Percentiles rank a stretch among this genome's conserved stretches.
Evolutionary conservation across 1,140 invertebrate species (phyloP).

Genomic region (Drosophila lowei): DNA sequence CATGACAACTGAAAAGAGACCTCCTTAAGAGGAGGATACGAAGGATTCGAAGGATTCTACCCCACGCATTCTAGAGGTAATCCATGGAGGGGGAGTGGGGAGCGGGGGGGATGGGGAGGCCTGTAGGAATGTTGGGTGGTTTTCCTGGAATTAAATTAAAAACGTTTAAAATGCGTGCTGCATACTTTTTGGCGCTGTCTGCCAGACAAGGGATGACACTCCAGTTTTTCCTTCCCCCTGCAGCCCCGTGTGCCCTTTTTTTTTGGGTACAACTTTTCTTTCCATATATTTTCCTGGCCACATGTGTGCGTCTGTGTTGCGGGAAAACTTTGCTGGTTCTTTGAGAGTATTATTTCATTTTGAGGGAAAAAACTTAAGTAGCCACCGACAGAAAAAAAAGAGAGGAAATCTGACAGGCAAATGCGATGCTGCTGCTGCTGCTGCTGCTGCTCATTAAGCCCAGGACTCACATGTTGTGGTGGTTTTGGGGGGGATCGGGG

Average conservation of each 20-base stretch:
- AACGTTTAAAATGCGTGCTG: constrained; percentile 65
- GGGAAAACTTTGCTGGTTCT: constrained; percentile 5
- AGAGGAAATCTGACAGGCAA: constrained; percentile 45
- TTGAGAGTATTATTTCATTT: background rate
- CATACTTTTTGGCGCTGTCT: constrained; percentile 57
- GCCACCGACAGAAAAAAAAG: constrained; percentile 2
- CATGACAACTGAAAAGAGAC: constrained; percentile 49
- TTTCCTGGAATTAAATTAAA: constrained; percentile 52
- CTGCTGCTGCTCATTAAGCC: constrained; percentile 35
- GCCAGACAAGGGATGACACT: constrained; percentile 44
- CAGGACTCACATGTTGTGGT: background rate
- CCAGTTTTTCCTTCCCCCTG: constrained; percentile 23
- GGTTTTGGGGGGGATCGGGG: too few species aligned
- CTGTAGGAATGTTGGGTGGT: too few species aligned
- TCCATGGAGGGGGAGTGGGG: too few species aligned
- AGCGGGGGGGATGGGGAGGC: too few species aligned
- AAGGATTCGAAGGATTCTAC: constrained; percentile 22
- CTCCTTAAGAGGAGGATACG: constrained; percentile 31
- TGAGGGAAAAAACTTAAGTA: constrained; percentile 17
- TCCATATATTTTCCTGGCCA: constrained; percentile 3
- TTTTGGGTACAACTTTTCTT: constrained; percentile 17
- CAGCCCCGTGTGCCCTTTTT: too few species aligned
- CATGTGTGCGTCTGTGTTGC: constrained; percentile 22
- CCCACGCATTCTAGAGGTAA: too few species aligned
- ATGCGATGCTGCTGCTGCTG: constrained; percentile 16